Evolutionary conservation across 1,140 invertebrate genomes (phyloP), one percentile per base, ranked within the genome.

Genomic region (Atta colombica): DNA sequence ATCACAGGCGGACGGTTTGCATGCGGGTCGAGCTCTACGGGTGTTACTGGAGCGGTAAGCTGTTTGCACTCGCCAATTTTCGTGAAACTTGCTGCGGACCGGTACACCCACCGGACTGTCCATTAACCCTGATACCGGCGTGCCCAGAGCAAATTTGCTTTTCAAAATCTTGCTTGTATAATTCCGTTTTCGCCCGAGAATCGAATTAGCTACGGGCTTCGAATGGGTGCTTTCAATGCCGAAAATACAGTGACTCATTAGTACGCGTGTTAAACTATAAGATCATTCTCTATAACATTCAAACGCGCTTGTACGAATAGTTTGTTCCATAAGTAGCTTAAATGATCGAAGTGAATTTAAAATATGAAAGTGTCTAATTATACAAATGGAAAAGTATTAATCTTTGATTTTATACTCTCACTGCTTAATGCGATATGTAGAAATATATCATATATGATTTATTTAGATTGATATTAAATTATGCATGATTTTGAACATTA

Each of bases 21-120:
- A 97, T 98, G 96, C 94, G 98, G 89, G 97, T 98, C 6, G 98
- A 98, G 94, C 92, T 98, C 39, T 97, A 97, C 93, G 97, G 97
- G 31, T 98, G 97, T 93, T 95, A 95, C 86, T 97, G 97, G 96
- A 96, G 95, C 87, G 96, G 96, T 97, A 94, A 96, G 95, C 89
- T 87, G 89, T 92, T 89, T 89, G 90, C 85, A 87, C 85, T 92
- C 86, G 69, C 84, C 89, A 92, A 92, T 92, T 92, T 91, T 92
- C 89, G 87, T 87, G 75, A 68, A 89, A 91, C 89, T 91, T 91
- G 84, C 86, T 80, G 74, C 88, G 85, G 85, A 75, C 89, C 84
- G 77, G 86, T 88, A 90, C 87, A 89, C 86, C 89, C 80, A 71
- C 75, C 80, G 88, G 89, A 88, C 89, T 85, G 86, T 90, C 89